Percentiles rank a stretch among this genome's conserved stretches.
Evolutionary conservation across 2,797 vertebrate genomes (phyloP).

Genomic region (Crypturellus tataupa): DNA sequence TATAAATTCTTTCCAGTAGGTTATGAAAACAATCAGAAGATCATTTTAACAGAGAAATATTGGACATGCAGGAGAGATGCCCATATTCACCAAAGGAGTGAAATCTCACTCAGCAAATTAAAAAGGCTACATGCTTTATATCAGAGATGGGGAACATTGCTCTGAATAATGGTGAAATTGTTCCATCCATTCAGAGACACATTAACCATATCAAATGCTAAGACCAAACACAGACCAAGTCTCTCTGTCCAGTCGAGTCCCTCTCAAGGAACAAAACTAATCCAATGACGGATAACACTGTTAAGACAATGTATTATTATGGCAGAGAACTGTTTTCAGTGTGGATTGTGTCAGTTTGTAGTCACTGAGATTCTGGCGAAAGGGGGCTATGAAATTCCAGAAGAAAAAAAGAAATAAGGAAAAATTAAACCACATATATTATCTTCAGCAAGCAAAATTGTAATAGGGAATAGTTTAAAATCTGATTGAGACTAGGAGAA

Average conservation of each 20-base stretch:
- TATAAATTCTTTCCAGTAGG: neutral
- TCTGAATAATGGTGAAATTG: neutral
- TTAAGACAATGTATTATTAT: neutral
- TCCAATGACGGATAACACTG: accelerated
- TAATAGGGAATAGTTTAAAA: neutral
- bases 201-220: neutral
- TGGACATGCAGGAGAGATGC: neutral
- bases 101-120: neutral
- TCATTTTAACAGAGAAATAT: neutral
- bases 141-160: neutral
- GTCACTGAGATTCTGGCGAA: too few species aligned
- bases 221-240: neutral
- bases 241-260: neutral
- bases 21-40: neutral
- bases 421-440: neutral
- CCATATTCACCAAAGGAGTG: neutral
- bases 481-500: neutral
- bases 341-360: too few species aligned
- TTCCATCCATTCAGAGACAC: neutral
- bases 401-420: neutral
- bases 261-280: neutral
- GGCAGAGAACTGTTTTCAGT: neutral
- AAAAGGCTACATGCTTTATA: neutral
- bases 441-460: neutral
- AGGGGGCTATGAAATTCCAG: too few species aligned